phyloP scores from a whole-genome alignment of 2,797 vertebrate genomes.

The Syngnathus acus region DNA sequence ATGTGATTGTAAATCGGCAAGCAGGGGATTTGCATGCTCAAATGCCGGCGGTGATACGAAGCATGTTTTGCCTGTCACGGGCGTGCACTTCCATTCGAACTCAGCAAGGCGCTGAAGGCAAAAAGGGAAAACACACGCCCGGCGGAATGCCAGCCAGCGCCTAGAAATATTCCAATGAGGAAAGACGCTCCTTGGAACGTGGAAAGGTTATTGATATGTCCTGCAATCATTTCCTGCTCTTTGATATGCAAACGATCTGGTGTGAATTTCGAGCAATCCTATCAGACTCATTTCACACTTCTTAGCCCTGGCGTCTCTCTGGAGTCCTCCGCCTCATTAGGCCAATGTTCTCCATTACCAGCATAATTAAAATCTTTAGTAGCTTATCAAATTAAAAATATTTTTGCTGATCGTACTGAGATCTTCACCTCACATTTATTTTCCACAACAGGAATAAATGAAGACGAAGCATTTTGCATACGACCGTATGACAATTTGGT shows the following conservation, averaged over 20 bases:
- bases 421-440: conserved; percentile 98
- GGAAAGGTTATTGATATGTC: conserved; percentile 99
- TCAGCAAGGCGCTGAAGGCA: conserved; percentile 47
- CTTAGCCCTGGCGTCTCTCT: conserved; percentile 94
- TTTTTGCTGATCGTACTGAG: conserved; percentile 99
- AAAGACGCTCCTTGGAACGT: conserved; percentile 68
- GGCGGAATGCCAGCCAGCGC: conserved; percentile 30
- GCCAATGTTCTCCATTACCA: conserved; percentile 98
- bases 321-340: conserved; percentile 99
- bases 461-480: conserved; percentile 83
- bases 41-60: conserved; percentile 31
- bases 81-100: conserved; percentile 53
- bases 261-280: conserved; percentile 99
- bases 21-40: conserved; percentile 37
- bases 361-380: conserved; percentile 99
- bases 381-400: conserved; percentile 99
- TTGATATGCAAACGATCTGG: conserved; percentile 99
- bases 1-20: conserved; percentile 22
- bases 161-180: conserved; percentile 51
- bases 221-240: conserved; percentile 99
- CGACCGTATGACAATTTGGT: conserved; percentile 61
- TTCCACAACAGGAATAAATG: conserved; percentile 99
- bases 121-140: conserved; percentile 50
- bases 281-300: conserved; percentile 99
- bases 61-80: conserved; percentile 59